A percentile compares a stretch with the other conserved stretches of the same genome.
phyloP scores from a whole-genome alignment of 2,113 vertebrate species.

The Ceratotherium simum region DNA sequence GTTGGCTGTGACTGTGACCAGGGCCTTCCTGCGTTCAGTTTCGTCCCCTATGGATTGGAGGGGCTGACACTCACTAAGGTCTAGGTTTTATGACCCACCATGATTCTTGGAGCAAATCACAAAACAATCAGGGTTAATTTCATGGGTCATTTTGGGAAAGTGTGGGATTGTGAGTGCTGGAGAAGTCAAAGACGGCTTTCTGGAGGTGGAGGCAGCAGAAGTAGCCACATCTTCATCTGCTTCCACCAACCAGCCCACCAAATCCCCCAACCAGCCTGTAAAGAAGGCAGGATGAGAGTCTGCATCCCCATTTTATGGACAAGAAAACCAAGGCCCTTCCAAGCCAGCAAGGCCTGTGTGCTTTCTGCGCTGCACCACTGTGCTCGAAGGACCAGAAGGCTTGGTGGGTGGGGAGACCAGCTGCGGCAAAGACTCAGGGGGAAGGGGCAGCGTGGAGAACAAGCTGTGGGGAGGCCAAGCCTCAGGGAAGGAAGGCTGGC shows the following conservation, averaged over 20 bases:
- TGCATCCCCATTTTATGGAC: not conserved
- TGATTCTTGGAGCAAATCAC: conserved; percentile 40
- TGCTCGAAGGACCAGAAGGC: not conserved
- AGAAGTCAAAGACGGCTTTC: not conserved
- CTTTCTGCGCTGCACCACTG: not conserved
- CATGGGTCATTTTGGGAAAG: not conserved
- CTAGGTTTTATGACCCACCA: conserved; percentile 13
- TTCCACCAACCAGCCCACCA: not conserved
- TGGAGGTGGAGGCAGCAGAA: not conserved
- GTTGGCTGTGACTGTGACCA: not conserved
- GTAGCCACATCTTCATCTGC: not conserved
- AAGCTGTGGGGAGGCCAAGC: not conserved
- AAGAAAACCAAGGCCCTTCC: conserved; percentile 7
- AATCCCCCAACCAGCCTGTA: not conserved
- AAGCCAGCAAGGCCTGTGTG: not conserved
- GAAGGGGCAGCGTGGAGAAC: not conserved
- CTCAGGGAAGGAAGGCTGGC: not conserved
- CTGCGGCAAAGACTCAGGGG: not conserved
- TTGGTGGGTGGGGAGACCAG: not conserved
- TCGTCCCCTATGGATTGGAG: not conserved
- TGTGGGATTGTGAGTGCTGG: not conserved
- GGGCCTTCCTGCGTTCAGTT: not conserved
- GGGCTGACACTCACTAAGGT: not conserved
- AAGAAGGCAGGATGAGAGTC: not conserved
- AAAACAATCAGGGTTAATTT: not conserved